Evolutionary conservation across 2,888 invertebrate species (phyloP), one percentile per base, ranked within the genome.

Genomic region (Opisthograptis luteolata): DNA sequence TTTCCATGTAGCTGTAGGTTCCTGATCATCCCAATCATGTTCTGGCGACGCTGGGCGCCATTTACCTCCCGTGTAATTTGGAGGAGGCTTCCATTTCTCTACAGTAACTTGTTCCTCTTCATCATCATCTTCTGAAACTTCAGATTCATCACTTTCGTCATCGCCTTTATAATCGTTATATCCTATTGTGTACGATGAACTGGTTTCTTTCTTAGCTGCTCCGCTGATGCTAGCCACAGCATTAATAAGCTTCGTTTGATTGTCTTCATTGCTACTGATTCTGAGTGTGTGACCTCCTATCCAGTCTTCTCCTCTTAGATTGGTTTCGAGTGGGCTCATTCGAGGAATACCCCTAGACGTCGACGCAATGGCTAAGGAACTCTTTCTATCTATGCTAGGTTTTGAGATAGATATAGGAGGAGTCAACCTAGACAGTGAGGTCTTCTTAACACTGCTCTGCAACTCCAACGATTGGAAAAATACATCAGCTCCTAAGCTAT

Each of bases 381-480:
- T 69, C 48, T 87, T 87, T 30, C 76, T 75, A 1, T 84, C 82
- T 43, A 74, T 50, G 37, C 54, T 77, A 0, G 77, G 60, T 72
- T 82, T 89, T 0, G 87, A 68, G 55, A 81, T 73, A 0, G 87
- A 70, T 28, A 87, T 86, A 0, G 87, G 84, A 12, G 87, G 86
- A 9, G 92, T 91, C 0, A 92, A 83, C 39, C 92, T 84, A 0
- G 92, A 84, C 0, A 93, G 72, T 0, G 91, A 84, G 19, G 90
- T 87, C 57, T 93, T 92, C 63, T 94, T 94, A 0, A 92, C 90
- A 66, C 94, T 95, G 68, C 96, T 96, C 67, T 95, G 95, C 8
- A 96, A 76, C 70, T 96, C 95, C 22, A 97, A 81, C 0, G 96
- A 96, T 24, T 95, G 96, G 68, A 97, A 97, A 80, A 97, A 97